A percentile compares a stretch with the other conserved stretches of the same genome.
phyloP scores from a whole-genome alignment of 1,140 invertebrate genomes.

The Meloidogyne chitwoodi region DNA sequence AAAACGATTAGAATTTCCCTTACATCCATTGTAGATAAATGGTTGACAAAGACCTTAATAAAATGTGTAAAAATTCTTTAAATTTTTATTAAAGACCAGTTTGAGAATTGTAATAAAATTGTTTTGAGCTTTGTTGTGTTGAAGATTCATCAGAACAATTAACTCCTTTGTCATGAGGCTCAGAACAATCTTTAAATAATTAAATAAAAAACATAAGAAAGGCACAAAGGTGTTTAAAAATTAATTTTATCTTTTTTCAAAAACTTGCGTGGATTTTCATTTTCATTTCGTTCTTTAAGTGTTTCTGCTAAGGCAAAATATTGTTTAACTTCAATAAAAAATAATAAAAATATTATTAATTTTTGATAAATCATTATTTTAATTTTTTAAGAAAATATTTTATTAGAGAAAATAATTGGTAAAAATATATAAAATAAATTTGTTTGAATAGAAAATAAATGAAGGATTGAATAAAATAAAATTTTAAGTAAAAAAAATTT shows the following conservation, averaged over 20 bases:
- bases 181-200: not conserved
- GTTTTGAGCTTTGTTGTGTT: not conserved
- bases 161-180: not conserved
- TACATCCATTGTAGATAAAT: conserved; percentile 16
- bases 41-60: conserved; percentile 21
- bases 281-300: not conserved
- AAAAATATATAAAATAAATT: not conserved
- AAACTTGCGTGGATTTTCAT: not conserved
- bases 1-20: conserved; percentile 32
- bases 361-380: not conserved
- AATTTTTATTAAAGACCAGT: not conserved
- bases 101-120: not conserved
- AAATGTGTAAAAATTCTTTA: not conserved
- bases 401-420: not conserved
- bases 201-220: too few relatives aligned
- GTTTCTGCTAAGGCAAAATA: not conserved
- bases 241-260: not conserved
- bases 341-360: not conserved
- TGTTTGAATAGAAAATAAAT: not conserved
- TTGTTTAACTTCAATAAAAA: not conserved
- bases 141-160: not conserved
- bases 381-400: too few relatives aligned
- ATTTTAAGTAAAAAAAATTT: not conserved
- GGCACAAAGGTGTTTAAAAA: too few relatives aligned
- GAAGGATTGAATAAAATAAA: not conserved